Evolutionary conservation across 2,113 vertebrate species (phyloP).

Genomic region (Myotis brandtii): DNA sequence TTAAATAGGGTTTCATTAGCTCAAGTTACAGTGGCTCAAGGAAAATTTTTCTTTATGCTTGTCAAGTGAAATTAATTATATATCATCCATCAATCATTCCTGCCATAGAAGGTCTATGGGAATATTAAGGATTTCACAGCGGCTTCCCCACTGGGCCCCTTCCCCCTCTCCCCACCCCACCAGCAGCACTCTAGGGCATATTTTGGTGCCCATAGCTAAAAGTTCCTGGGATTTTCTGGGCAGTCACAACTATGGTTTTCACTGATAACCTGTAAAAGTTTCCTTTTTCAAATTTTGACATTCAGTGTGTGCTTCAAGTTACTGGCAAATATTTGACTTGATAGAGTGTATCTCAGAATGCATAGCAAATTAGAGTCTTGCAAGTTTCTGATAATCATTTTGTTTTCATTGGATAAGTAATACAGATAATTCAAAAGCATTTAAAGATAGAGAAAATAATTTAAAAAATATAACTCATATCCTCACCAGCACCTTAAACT

Average conservation of each 20-base stretch:
- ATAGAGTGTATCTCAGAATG: background rate
- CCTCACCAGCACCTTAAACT: background rate
- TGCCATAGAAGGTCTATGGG: slow-evolving; percentile 59
- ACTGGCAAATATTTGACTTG: slow-evolving; percentile 69
- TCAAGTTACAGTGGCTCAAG: slow-evolving; percentile 86
- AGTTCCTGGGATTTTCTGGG: slow-evolving; percentile 21
- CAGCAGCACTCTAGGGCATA: background rate
- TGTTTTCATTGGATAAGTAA: slow-evolving; percentile 44
- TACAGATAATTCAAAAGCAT: slow-evolving; percentile 10
- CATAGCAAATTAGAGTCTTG: background rate
- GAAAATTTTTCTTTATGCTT: slow-evolving; percentile 81
- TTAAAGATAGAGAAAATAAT: slow-evolving; percentile 35
- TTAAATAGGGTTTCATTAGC: slow-evolving; percentile 91
- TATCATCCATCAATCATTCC: slow-evolving; percentile 85
- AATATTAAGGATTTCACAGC: slow-evolving; percentile 46
- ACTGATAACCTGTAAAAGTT: slow-evolving; percentile 63
- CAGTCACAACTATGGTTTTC: slow-evolving; percentile 29
- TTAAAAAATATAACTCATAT: background rate
- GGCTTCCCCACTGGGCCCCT: background rate
- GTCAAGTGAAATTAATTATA: slow-evolving; percentile 85
- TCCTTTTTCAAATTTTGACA: slow-evolving; percentile 57
- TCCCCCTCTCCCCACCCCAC: no score
- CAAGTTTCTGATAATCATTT: slow-evolving; percentile 26
- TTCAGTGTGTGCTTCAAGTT: slow-evolving; percentile 34
- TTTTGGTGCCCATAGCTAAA: slow-evolving; percentile 37